phyloP scores from a whole-genome alignment of 1,140 invertebrate genomes.

The Rhopalosiphum padi region DNA sequence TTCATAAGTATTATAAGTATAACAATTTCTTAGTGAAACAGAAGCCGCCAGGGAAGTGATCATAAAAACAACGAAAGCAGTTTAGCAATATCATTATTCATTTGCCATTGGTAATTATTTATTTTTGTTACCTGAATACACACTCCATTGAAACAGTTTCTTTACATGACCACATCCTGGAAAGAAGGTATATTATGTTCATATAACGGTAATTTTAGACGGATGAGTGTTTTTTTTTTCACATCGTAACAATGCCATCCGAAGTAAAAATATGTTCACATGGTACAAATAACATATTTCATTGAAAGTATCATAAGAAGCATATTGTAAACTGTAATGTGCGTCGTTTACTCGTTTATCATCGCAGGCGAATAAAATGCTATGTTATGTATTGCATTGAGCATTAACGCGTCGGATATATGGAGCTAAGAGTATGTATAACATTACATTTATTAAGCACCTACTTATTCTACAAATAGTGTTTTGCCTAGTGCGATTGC shows the following conservation, averaged over 20 bases:
- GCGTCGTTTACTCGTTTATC: slow-evolving; percentile 19
- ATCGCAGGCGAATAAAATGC: neutral
- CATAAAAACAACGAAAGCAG: neutral
- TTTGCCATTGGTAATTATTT: neutral
- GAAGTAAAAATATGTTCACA: slow-evolving; percentile 8
- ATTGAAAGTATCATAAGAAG: neutral
- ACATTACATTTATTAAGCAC: neutral
- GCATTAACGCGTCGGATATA: neutral
- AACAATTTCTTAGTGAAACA: neutral
- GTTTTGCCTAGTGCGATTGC: neutral
- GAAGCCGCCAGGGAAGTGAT: neutral
- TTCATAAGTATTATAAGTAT: neutral
- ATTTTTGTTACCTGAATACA: neutral
- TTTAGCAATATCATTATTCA: neutral
- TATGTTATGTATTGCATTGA: neutral
- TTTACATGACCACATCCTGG: slow-evolving; percentile 13
- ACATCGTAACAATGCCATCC: slow-evolving; percentile 15
- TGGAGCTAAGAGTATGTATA: neutral
- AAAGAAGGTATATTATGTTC: neutral
- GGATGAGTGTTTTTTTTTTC: slow-evolving; percentile 22
- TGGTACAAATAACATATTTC: neutral
- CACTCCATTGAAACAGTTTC: slow-evolving; percentile 29
- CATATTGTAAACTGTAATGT: neutral
- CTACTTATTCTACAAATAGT: neutral
- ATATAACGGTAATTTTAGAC: slow-evolving; percentile 36